Percentiles rank a stretch among this genome's conserved stretches.
phyloP scores from a whole-genome alignment of 2,113 vertebrate species.

The Irena cyanogastra region DNA sequence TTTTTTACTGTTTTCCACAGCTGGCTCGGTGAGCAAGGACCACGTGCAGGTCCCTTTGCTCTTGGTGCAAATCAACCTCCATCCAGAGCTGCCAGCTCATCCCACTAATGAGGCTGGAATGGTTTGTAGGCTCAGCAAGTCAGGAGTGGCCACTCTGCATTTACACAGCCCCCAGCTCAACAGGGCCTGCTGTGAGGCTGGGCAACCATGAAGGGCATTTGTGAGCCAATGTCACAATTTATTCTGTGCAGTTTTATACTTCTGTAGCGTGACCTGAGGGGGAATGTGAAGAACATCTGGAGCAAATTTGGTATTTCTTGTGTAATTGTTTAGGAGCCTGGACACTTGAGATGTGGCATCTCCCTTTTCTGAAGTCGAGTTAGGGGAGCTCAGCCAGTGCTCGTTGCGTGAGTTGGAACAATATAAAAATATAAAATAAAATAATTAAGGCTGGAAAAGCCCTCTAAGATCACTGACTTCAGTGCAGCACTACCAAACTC shows the following conservation, averaged over 20 bases:
- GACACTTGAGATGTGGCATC: neutral
- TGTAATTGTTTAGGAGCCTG: neutral
- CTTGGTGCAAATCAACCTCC: neutral
- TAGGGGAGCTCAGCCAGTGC: neutral
- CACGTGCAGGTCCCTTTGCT: neutral
- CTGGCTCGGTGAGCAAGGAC: neutral
- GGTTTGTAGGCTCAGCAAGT: neutral
- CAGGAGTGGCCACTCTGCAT: rapidly evolving
- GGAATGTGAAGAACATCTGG: neutral
- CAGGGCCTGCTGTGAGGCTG: neutral
- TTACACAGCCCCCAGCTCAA: neutral
- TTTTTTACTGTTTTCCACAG: neutral
- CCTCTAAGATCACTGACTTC: neutral
- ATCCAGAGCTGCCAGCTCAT: neutral
- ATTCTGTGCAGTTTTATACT: neutral
- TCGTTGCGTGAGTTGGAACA: neutral
- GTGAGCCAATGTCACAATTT: rapidly evolving
- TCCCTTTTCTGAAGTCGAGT: neutral
- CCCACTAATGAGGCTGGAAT: neutral
- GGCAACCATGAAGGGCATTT: neutral
- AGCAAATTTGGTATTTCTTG: neutral
- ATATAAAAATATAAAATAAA: neutral
- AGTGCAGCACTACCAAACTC: neutral
- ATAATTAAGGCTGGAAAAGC: neutral
- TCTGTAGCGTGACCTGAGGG: neutral